Evolutionary conservation across 2,113 vertebrate genomes (phyloP), one percentile per base, ranked within the genome.

Genomic region (Colaptes auratus): DNA sequence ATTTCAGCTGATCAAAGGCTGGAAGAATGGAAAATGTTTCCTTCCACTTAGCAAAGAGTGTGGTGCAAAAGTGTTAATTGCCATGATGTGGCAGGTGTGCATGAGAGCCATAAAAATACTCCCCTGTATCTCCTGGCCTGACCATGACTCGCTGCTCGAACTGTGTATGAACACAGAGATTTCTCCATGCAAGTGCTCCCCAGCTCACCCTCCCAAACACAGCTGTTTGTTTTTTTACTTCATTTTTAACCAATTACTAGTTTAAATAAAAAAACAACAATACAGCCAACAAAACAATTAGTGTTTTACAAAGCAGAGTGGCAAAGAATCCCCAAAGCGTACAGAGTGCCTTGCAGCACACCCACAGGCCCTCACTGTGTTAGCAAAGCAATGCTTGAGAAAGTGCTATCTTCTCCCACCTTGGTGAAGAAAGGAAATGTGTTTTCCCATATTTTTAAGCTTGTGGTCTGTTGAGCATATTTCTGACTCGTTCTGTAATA

Each of bases 391-490:
- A 16, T 2, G n/a, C 53, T 72, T 1, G 7, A 58, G 84, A 65
- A 93, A 91, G 58, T 3, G 4, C 35, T 25, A 12, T 28, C 58
- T 61, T 92, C 44, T 93, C 64, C 59, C 74, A 96, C 93, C 90
- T 95, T 88, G 58, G 61, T 2, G 4, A 92, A 73, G 39, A 75
- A 70, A 75, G 52, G 80, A 94, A 95, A 90, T 82, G 50, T 94
- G 73, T 88, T 95, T 96, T 74, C 48, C 86, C 42, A 90, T 94
- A 69, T 75, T 96, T 90, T 78, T 83, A 81, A 95, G 77, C 83
- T 56, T 93, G 92, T 82, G 96, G 95, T 94, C 92, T 92, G 83
- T 44, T 5, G 9, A 78, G 58, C 95, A 84, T 92, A 55, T 33
- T 72, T 96, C 61, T 86, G 82, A 44, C 80, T 93, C 96, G 90